Evolutionary conservation across 2,113 vertebrate species (phyloP).

Genomic region (Pelecanus crispus): DNA sequence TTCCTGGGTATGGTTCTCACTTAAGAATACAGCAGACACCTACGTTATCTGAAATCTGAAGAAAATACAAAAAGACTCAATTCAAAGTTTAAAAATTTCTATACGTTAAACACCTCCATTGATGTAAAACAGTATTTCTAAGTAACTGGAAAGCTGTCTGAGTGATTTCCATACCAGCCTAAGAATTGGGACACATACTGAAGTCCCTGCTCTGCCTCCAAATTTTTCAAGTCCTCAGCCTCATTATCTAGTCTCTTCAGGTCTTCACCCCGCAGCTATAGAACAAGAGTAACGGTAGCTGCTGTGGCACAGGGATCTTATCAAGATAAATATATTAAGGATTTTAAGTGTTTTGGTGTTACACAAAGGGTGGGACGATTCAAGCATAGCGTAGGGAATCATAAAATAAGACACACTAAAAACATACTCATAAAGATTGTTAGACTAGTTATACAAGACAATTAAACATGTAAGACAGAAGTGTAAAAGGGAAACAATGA

Average conservation of each 20-base stretch:
- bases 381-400: not conserved
- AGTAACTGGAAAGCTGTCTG: not conserved
- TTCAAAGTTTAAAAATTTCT: not conserved
- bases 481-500: not conserved
- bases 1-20: not conserved
- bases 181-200: not conserved
- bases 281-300: not conserved
- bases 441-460: not conserved
- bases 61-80: not conserved
- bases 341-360: not conserved
- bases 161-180: not conserved
- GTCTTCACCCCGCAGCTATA: not conserved
- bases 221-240: not conserved
- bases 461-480: not conserved
- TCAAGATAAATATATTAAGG: not conserved
- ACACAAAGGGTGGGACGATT: rapidly evolving
- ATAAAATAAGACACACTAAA: not conserved
- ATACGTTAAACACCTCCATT: not conserved
- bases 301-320: not conserved
- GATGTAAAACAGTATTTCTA: not conserved
- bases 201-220: not conserved
- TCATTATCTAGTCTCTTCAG: not conserved
- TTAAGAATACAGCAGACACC: not conserved
- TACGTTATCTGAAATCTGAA: not conserved
- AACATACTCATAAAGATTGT: not conserved